Conservation (phyloP, 1,140 invertebrate genomes). For the Akabosia matsudoensis region DNA sequence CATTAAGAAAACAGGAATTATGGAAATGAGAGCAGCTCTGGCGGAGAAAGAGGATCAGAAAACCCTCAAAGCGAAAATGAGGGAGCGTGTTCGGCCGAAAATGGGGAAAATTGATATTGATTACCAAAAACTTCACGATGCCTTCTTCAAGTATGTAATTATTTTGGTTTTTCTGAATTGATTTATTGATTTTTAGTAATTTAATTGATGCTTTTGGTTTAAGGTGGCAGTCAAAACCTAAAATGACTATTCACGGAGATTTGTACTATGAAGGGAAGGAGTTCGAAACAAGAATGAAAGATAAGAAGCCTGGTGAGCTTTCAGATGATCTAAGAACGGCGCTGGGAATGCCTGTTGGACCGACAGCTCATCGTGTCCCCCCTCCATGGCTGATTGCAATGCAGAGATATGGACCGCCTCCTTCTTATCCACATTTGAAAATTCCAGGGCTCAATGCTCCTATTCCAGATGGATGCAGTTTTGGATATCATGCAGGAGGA, state of each 20-base stretch:
- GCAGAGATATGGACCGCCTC: conserved; percentile 98
- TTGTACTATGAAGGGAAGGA: conserved; percentile 99
- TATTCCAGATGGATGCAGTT: conserved; percentile 93
- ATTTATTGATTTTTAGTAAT: background rate
- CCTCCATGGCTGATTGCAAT: conserved; percentile 99
- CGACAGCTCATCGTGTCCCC: conserved; percentile 80
- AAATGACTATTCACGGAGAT: conserved; percentile 98
- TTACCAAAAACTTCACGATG: conserved; percentile 99
- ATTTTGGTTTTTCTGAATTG: background rate
- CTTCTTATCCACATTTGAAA: conserved; percentile 97
- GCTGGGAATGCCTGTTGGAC: conserved; percentile 96
- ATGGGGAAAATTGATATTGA: conserved; percentile 99
- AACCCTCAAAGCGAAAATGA: conserved; percentile 96
- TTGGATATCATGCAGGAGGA: conserved; percentile 97
- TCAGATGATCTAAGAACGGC: conserved; percentile 94
- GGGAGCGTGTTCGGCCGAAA: conserved; percentile 93
- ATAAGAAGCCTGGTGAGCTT: conserved; percentile 97
- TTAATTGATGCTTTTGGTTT: conserved; percentile 15
- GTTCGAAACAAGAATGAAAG: conserved; percentile 94
- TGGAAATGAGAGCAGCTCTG: conserved; percentile 98
- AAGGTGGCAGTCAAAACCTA: conserved; percentile 96
- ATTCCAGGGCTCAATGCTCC: conserved; percentile 91
- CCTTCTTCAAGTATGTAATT: conserved; percentile 84
- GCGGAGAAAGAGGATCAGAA: conserved; percentile 97
- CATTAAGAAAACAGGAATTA: conserved; percentile 98